Evolutionary conservation across 2,888 invertebrate species (phyloP), one percentile per base, ranked within the genome.

Genomic region (Meloe dianella): DNA sequence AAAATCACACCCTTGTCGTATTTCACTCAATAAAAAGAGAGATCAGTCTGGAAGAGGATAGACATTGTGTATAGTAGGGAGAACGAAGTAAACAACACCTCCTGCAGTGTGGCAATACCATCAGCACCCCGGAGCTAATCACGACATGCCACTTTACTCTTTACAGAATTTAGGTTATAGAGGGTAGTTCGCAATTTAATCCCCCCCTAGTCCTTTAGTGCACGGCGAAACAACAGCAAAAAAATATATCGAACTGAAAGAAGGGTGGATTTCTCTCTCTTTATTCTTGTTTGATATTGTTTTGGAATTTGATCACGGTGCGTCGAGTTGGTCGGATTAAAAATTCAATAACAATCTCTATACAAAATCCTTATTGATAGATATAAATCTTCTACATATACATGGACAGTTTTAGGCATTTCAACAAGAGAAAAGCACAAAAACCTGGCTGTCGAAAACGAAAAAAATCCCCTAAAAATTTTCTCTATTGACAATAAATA

Each of bases 71-170:
- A 20, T 12, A n/a, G 30, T 41, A 60, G 60, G 27, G 56, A 29
- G 60, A 20, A 22, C 20, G 54, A 61, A 62, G 64, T 64, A 64
- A 69, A 69, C 69, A 64, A 51, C 66, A 64, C 66, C 58, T 57
- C 66, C 68, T 51, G 66, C 59, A 67, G 71, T 63, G 71, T 60
- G 60, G 61, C 57, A 65, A 67, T 65, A 64, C 67, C 66, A 69
- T 72, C 74, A 72, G 72, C 71, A 74, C 78, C 78, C 73, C 65
- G 74, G 78, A 77, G 74, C 78, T 79, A 80, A 80, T 80, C 80
- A 80, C 78, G 76, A 79, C 78, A 78, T 75, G 79, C 77, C 80
- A 79, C 79, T 80, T 80, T 80, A 78, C 77, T 78, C 73, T 76
- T 75, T 74, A 73, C 64, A 71, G 68, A 73, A 73, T 73, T 69